These are phyloP conservation scores for Frieseomelitta varia DNA, from an alignment of 1,140 invertebrate genomes.

Conservation along the genomic window DNA sequence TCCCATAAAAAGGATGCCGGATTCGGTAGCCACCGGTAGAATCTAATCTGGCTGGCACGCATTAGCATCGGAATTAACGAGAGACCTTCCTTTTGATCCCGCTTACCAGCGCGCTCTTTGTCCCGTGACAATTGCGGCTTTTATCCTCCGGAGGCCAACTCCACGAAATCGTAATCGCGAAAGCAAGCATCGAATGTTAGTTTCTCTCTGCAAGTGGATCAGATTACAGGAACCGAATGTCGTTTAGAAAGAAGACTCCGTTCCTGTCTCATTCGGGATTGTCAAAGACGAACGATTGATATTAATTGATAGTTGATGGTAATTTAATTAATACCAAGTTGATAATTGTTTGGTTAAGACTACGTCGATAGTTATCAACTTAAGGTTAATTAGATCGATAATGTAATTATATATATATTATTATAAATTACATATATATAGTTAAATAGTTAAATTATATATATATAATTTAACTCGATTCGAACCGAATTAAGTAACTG, in stretches of 20 bases:
- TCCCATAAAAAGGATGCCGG: conserved; percentile 54
- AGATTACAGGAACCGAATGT: background rate
- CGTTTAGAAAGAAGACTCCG: background rate
- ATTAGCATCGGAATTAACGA: conserved; percentile 53
- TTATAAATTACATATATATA: no score
- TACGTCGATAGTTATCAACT: no score
- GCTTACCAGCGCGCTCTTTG: background rate
- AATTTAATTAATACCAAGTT: no score
- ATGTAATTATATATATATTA: no score
- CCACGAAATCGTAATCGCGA: conserved; percentile 16
- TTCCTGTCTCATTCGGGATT: no score
- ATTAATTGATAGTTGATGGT: no score
- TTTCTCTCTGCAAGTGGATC: background rate
- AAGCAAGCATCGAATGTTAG: background rate
- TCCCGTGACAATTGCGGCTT: conserved; percentile 29
- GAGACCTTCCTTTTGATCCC: conserved; percentile 28
- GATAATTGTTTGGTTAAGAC: no score
- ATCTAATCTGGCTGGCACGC: conserved; percentile 53
- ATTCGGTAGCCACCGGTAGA: conserved; percentile 32
- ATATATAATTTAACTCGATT: no score
- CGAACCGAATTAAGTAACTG: no score
- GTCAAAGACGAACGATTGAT: no score
- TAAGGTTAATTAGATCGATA: no score
- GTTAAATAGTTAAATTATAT: no score
- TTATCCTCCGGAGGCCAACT: background rate